A percentile compares a stretch with the other conserved stretches of the same genome.
phyloP scores from a whole-genome alignment of 1,140 invertebrate species.

The Drosophila kohkoa region DNA sequence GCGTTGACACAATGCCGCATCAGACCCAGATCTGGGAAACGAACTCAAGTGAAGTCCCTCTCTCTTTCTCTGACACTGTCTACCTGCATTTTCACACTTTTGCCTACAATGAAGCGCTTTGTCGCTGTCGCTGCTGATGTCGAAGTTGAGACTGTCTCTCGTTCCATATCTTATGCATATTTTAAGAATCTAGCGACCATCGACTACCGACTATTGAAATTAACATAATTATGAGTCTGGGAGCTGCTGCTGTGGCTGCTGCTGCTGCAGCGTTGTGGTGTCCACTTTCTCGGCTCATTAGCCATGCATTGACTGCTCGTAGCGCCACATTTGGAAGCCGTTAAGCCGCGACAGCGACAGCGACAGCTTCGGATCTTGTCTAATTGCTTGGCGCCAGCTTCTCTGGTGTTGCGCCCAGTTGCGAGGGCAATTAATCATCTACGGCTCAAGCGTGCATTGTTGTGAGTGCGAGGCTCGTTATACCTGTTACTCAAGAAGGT shows the following conservation, averaged over 20 bases:
- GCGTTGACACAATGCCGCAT: constrained; percentile 72
- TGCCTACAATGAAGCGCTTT: constrained; percentile 35
- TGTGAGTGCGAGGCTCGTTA: constrained; percentile 39
- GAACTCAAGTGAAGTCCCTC: background rate
- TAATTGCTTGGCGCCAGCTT: constrained; percentile 77
- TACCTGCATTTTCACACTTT: constrained; percentile 74
- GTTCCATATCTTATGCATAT: constrained; percentile 22
- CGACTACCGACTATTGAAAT: constrained; percentile 70
- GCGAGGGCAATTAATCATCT: constrained; percentile 68
- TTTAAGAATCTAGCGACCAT: constrained; percentile 51
- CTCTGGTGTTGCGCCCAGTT: constrained; percentile 5
- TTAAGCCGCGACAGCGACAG: constrained; percentile 55
- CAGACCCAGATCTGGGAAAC: constrained; percentile 34
- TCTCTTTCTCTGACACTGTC: constrained; percentile 15
- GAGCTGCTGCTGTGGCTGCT: background rate
- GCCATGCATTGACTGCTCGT: constrained; percentile 65
- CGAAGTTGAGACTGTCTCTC: background rate
- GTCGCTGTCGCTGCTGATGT: background rate
- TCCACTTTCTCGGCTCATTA: constrained; percentile 80
- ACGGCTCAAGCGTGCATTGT: constrained; percentile 43
- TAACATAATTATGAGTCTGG: constrained; percentile 76
- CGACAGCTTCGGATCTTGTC: constrained; percentile 58
- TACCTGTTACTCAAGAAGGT: too few species aligned
- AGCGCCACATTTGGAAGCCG: constrained; percentile 70
- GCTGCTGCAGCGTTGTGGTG: constrained; percentile 3